Evolutionary conservation across 2,113 vertebrate species (phyloP).

Genomic region (Prionailurus bengalensis): DNA sequence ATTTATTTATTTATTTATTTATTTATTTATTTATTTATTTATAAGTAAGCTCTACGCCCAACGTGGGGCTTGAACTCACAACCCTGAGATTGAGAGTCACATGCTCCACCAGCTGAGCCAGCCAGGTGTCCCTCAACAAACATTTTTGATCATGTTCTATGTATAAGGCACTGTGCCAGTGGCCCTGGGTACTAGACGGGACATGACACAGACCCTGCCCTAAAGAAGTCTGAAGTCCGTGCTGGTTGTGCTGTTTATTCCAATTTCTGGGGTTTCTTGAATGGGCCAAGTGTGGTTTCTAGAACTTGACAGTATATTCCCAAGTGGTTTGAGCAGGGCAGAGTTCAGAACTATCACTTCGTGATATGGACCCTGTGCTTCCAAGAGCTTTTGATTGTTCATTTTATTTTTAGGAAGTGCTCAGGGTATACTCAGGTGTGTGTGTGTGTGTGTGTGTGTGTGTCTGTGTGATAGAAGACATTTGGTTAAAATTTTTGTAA

Average conservation of each 20-base stretch:
- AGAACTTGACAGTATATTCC: not conserved
- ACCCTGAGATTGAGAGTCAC: not conserved
- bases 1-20: not conserved
- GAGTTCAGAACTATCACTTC: constrained; percentile 44
- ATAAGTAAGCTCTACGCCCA: not conserved
- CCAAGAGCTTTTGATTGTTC: not conserved
- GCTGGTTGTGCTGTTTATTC: too few relatives aligned
- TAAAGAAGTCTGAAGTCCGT: not conserved
- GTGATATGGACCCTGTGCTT: not conserved
- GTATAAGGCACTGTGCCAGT: not conserved
- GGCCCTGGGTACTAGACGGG: not conserved
- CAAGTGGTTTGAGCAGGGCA: not conserved
- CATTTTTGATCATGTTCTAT: not conserved
- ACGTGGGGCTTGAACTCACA: not conserved
- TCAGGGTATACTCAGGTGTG: not conserved
- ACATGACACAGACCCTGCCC: not conserved
- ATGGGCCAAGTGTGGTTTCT: not conserved
- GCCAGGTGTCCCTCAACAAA: not conserved
- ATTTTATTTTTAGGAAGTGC: not conserved
- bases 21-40: not conserved
- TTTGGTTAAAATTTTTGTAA: constrained; percentile 39
- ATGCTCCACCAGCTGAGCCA: not conserved
- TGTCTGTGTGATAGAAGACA: not conserved
- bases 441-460: not conserved
- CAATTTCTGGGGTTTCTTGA: not conserved